Percentiles rank a stretch among this genome's conserved stretches.
phyloP scores from a whole-genome alignment of 2,797 vertebrate genomes.

The Pelochelys cantorii region DNA sequence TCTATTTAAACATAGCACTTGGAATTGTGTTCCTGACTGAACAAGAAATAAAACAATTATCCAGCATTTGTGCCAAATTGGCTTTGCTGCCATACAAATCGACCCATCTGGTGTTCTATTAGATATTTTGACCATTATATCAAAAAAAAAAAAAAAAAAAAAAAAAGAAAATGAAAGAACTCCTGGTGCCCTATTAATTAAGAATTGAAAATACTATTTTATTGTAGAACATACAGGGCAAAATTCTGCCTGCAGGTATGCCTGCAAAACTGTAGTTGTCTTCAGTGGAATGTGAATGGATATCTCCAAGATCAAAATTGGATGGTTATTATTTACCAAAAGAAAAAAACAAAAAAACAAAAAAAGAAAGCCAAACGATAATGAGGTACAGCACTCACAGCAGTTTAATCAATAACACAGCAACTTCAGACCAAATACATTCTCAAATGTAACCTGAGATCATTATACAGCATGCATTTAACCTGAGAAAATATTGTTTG shows the following conservation, averaged over 20 bases:
- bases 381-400: conserved; percentile 34
- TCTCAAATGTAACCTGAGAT: conserved; percentile 51
- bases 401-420: conserved; percentile 45
- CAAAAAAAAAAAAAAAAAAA: background rate
- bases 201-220: conserved; percentile 24
- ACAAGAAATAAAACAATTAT: background rate
- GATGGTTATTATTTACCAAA: conserved; percentile 7
- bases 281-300: conserved; percentile 7
- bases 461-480: conserved; percentile 38
- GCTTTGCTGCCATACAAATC: background rate
- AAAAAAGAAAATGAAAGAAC: background rate
- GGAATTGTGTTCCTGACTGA: background rate
- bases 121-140: conserved; percentile 14
- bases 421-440: background rate
- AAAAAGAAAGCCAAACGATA: conserved; percentile 54
- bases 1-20: background rate
- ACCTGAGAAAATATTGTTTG: conserved; percentile 48
- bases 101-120: background rate
- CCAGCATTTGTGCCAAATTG: background rate
- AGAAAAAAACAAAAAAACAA: conserved; percentile 47
- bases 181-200: conserved; percentile 33
- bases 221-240: conserved; percentile 33
- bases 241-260: conserved; percentile 32
- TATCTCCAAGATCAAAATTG: conserved; percentile 27
- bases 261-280: background rate